Conservation (phyloP, 1,140 invertebrate genomes). For the Arctopsyche grandis region DNA sequence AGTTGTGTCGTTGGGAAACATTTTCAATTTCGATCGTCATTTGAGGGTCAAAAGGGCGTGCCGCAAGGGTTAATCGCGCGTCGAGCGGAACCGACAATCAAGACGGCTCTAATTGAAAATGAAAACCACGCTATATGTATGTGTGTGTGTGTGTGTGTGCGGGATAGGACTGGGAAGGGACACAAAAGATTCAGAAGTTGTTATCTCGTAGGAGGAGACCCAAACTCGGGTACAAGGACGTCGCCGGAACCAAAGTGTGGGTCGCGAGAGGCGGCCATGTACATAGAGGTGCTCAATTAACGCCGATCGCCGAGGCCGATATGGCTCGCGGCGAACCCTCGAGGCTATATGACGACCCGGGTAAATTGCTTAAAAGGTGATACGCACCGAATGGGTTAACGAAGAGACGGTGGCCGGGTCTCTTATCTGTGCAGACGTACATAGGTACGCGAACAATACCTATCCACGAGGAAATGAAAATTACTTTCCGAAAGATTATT, state of each 20-base stretch:
- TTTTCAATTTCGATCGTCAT: neutral
- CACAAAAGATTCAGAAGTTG: neutral
- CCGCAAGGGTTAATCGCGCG: neutral
- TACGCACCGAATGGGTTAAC: no score
- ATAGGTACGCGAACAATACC: no score
- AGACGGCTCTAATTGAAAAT: conserved; percentile 11
- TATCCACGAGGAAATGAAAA: no score
- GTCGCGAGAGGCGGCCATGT: neutral
- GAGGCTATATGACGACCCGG: no score
- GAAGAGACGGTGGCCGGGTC: no score
- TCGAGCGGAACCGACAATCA: neutral
- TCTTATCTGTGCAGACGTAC: no score
- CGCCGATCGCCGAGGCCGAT: conserved; percentile 1
- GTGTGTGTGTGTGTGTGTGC: no score
- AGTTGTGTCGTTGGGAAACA: neutral
- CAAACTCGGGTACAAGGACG: neutral
- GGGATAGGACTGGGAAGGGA: neutral
- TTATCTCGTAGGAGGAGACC: neutral
- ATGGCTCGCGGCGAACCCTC: neutral
- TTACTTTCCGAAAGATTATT: no score
- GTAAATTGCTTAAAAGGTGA: no score
- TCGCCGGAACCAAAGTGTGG: neutral
- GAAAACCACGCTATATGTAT: neutral
- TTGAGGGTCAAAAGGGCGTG: neutral
- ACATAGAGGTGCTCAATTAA: neutral